These are phyloP conservation scores for Mycetomoellerius zeteki DNA, from an alignment of 1,140 invertebrate genomes.

Conservation along the genomic window DNA sequence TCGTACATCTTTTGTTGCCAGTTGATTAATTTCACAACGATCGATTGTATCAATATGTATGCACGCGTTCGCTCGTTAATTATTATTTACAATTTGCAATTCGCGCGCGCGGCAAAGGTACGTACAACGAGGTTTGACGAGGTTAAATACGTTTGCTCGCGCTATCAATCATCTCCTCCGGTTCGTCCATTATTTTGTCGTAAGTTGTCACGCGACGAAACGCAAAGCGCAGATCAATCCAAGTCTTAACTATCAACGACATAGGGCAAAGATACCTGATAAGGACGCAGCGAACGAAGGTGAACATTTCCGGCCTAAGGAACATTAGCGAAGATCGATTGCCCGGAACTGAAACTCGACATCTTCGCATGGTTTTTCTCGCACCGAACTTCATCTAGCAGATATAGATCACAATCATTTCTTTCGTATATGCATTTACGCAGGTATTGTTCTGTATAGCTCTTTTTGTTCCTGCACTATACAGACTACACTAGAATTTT, in stretches of 20 bases:
- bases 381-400: slow-evolving; percentile 31
- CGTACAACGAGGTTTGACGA: slow-evolving; percentile 4
- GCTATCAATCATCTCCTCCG: slow-evolving; percentile 59
- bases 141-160: slow-evolving; percentile 25
- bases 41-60: slow-evolving; percentile 53
- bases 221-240: slow-evolving; percentile 59
- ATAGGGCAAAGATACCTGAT: slow-evolving; percentile 47
- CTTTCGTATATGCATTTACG: neutral
- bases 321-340: slow-evolving; percentile 69
- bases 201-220: slow-evolving; percentile 44
- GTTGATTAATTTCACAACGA: slow-evolving; percentile 39
- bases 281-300: slow-evolving; percentile 50
- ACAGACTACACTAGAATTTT: too few relatives aligned
- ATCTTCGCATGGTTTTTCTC: slow-evolving; percentile 53
- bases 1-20: slow-evolving; percentile 5
- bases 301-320: slow-evolving; percentile 38
- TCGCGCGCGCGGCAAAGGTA: slow-evolving; percentile 33
- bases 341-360: slow-evolving; percentile 38
- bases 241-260: slow-evolving; percentile 56
- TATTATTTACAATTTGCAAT: slow-evolving; percentile 49
- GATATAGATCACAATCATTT: slow-evolving; percentile 44
- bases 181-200: slow-evolving; percentile 54
- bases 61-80: slow-evolving; percentile 35
- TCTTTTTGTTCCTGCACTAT: too few relatives aligned
- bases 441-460: neutral